A percentile compares a stretch with the other conserved stretches of the same genome.
These are phyloP conservation scores for Aplocera efformata DNA, from an alignment of 2,888 invertebrate species.

Conservation along the genomic window DNA sequence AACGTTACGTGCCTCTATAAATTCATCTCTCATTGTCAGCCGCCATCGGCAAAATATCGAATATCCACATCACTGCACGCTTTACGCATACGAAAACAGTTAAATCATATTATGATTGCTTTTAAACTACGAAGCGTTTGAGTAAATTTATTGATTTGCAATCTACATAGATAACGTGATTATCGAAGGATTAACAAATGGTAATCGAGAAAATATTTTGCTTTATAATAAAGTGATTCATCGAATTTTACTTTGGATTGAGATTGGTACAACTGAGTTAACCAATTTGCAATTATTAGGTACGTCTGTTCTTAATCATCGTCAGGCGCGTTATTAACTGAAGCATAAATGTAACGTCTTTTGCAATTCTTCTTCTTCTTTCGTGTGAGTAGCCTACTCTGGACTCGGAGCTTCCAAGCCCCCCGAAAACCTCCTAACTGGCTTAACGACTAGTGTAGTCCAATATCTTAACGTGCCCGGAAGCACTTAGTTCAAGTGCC, in stretches of 20 bases:
- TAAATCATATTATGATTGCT: constrained; percentile 52
- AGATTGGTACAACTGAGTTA: too few species aligned
- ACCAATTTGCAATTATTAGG: too few species aligned
- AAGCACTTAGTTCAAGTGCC: too few species aligned
- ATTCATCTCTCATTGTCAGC: constrained; percentile 52
- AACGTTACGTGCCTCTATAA: constrained; percentile 19
- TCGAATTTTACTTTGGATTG: constrained; percentile 2
- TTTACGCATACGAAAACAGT: constrained; percentile 55
- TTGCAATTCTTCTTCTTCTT: too few species aligned
- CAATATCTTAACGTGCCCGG: too few species aligned
- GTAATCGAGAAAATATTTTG: constrained; percentile 17
- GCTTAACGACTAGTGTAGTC: too few species aligned
- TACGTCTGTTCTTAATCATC: too few species aligned
- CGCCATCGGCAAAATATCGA: constrained; percentile 52
- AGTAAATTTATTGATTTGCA: constrained; percentile 52
- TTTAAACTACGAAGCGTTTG: constrained; percentile 46
- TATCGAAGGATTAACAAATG: constrained; percentile 23
- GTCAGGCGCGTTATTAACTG: too few species aligned
- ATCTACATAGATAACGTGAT: constrained; percentile 43
- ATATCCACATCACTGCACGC: constrained; percentile 49
- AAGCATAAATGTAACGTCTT: too few species aligned
- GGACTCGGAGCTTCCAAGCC: too few species aligned
- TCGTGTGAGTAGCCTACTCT: too few species aligned
- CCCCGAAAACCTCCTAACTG: too few species aligned
- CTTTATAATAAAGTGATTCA: constrained; percentile 16